Evolutionary conservation across 2,888 invertebrate genomes (phyloP), one percentile per base, ranked within the genome.

Genomic region (Cephus rjabovi): DNA sequence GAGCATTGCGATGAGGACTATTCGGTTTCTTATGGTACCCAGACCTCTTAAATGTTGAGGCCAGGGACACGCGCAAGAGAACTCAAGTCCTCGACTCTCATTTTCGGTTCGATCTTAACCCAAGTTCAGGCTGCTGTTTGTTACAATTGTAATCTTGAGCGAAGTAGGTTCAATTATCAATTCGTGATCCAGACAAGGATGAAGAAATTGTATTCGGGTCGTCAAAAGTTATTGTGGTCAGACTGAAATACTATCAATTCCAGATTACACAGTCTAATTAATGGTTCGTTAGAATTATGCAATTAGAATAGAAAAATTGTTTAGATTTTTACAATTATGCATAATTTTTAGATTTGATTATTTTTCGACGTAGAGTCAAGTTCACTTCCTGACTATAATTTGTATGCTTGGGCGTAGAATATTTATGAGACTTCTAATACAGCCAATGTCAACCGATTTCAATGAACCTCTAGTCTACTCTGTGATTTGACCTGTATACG

Each of bases 101-200:
- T 69, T 70, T 76, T 70, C 70, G 69, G 69, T 69, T 69, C 76
- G 12, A 35, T 34, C 76, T 69, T 31, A 34, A 11, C 37, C 34
- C 70, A 35, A 70, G 34, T 37, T 34, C 35, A 15, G 70, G 34
- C 76, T 70, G 70, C 76, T 31, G 23, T 40, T 40, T 40, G 40
- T 9, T 56, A 56, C 23, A 56, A 23, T 15, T 23, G 6, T 15
- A 56, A 56, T 23, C 23, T 23, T 9, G 40, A 56, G 23, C 23
- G 15, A 56, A 15, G 23, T 56, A 56, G 40, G 23, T 56, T 56
- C 23, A 23, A 23, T 56, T 23, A 56, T 56, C 40, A 40, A 40
- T 40, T 40, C 40, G 15, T 40, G 15, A 40, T 40, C 15, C 40
- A 6, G 23, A 23, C 40, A 2, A 6, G 40, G 40, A 2, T 40